These are phyloP conservation scores for Oasisia sp. DNA, from an alignment of 2,888 invertebrate genomes.

Conservation along the genomic window DNA sequence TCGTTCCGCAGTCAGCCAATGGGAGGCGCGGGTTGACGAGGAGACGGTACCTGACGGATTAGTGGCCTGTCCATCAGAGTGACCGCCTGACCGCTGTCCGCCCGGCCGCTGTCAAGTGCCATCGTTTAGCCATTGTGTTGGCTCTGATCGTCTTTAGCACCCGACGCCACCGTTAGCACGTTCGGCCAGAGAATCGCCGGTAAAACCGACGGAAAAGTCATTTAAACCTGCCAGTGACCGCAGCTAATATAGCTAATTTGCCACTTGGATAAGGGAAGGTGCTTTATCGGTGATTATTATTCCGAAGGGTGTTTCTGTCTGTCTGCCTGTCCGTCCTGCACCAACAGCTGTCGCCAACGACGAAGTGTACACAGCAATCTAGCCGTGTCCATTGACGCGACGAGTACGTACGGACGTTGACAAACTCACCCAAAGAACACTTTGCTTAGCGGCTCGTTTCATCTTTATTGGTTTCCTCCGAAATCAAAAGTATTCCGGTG, in stretches of 20 bases:
- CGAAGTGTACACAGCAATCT: conserved; percentile 9
- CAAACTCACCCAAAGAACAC: conserved; percentile 10
- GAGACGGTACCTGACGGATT: neutral
- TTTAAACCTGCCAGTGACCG: neutral
- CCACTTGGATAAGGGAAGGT: neutral
- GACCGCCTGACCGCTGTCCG: neutral
- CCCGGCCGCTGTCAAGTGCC: neutral
- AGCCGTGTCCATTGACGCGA: neutral
- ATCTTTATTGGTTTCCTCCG: neutral
- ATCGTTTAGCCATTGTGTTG: neutral
- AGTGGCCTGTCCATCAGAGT: neutral
- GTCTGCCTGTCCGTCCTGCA: neutral
- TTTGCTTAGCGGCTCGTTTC: neutral
- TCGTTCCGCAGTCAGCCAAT: neutral
- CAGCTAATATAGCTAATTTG: neutral
- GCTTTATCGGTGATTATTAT: neutral
- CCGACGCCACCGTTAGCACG: neutral
- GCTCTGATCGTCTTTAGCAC: neutral
- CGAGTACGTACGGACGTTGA: neutral
- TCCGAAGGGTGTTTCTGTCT: neutral
- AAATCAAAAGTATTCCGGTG: neutral
- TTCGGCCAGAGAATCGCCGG: neutral
- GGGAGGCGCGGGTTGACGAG: neutral
- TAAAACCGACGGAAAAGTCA: neutral
- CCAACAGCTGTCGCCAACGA: neutral